Evolutionary conservation across 2,797 vertebrate species (phyloP), one percentile per base, ranked within the genome.

Genomic region (Intellagama lesueurii): DNA sequence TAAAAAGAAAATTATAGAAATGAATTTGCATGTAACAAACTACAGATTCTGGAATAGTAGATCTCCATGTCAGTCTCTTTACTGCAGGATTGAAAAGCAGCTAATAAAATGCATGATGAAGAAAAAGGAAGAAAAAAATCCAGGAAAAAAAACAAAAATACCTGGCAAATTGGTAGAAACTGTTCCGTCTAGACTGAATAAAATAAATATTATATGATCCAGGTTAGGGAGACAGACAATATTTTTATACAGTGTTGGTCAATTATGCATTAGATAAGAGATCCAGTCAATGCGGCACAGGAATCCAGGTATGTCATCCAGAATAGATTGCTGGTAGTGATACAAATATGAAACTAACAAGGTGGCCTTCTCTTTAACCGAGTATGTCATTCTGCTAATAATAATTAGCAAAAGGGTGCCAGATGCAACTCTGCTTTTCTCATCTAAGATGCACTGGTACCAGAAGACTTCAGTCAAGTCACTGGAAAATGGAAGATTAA

Each of bases 401-500:
- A 70, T 44, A 84, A 11, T 26, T 52, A 70, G 49, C 52, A 14
- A 7, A 16, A n/a, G n/a, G 35, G 24, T 49, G 35, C n/a, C 6
- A 40, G n/a, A 1, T 84, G 26, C 32, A 78, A 26, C n/a, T 83
- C 44, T 76, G 14, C 19, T 9, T 44, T 40, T 79, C 64, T 81
- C 70, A 8, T 5, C 26, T 32, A 81, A 81, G 5, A 73, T n/a
- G 16, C 28, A 56, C 22, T 56, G 26, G 32, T 35, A 8, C 17
- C 56, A 19, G 75, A 79, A 85, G 26, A 11, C n/a, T 40, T 77
- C 22, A 69, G 49, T 19, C 6, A 56, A 52, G 66, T 47, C 19
- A 77, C 26, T n/a, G 77, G 24, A 26, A 80, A 86, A 87, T 19
- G 69, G n/a, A 78, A 24, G 19, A 78, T 84, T 78, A n/a, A 66